phyloP scores from a whole-genome alignment of 2,113 vertebrate genomes.

The Prunella himalayana region DNA sequence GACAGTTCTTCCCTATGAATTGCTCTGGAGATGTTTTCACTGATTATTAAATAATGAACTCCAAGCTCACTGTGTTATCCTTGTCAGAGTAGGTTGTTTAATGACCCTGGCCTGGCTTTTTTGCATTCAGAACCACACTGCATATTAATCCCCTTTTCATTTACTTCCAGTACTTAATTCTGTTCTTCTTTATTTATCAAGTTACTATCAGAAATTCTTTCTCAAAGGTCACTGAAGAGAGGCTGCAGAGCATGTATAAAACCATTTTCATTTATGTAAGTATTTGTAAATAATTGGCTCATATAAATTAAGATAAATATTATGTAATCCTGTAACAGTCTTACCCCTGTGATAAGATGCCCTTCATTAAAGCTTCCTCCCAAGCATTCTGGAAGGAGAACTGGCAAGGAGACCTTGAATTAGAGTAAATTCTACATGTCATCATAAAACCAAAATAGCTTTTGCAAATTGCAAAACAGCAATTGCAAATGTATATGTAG shows the following conservation, averaged over 20 bases:
- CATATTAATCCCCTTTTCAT: not conserved
- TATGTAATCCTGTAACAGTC: not conserved
- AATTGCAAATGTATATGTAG: not conserved
- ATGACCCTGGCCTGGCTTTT: not conserved
- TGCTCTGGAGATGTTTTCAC: not conserved
- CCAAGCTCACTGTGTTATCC: not conserved
- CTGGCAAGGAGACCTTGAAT: not conserved
- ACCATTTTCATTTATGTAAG: not conserved
- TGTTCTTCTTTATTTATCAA: not conserved
- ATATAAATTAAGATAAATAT: not conserved
- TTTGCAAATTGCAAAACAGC: not conserved
- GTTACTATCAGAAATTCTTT: not conserved
- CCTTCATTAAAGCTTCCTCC: not conserved
- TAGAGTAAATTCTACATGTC: not conserved
- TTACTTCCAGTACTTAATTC: not conserved
- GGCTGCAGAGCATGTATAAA: not conserved
- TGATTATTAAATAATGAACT: not conserved
- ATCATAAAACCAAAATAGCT: not conserved
- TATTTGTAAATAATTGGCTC: not conserved
- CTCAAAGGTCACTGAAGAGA: slow-evolving; percentile 5
- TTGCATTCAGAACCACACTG: not conserved
- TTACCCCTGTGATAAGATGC: not conserved
- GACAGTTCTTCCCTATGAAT: not conserved
- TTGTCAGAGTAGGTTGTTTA: not conserved
- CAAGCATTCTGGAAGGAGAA: not conserved